Percentiles rank a stretch among this genome's conserved stretches.
Evolutionary conservation across 1,140 invertebrate species (phyloP).

Genomic region (Ceratosolen solmsi): DNA sequence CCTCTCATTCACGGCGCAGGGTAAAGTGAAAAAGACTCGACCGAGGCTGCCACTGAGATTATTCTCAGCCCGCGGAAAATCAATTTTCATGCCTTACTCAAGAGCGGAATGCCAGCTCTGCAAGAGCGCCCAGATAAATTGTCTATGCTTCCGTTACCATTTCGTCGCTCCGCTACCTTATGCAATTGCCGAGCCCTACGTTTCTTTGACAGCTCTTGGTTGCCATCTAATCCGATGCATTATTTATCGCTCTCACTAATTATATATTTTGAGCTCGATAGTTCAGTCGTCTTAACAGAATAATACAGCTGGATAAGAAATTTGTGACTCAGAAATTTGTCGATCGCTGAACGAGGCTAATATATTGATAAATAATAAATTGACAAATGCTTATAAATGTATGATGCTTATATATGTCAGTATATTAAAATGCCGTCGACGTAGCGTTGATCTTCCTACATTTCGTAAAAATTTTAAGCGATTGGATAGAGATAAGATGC

Average conservation of each 20-base stretch:
- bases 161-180: neutral
- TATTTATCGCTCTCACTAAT: constrained; percentile 9
- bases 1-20: constrained; percentile 1
- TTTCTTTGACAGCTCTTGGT: constrained; percentile 31
- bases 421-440: too few relatives aligned
- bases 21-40: constrained; percentile 30
- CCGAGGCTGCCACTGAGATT: constrained; percentile 25
- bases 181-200: neutral
- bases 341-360: neutral
- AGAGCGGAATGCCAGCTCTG: neutral
- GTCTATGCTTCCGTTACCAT: constrained; percentile 22
- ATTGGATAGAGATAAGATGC: too few relatives aligned
- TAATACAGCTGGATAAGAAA: neutral
- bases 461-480: too few relatives aligned
- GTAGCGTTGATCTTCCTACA: too few relatives aligned
- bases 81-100: constrained; percentile 38
- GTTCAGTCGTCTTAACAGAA: neutral
- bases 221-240: neutral
- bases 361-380: too few relatives aligned
- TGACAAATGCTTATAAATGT: too few relatives aligned
- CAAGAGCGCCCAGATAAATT: constrained; percentile 27
- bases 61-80: constrained; percentile 36
- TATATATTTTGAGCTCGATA: neutral
- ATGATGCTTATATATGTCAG: too few relatives aligned
- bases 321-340: neutral